Evolutionary conservation across 2,888 invertebrate genomes (phyloP).

Genomic region (Lasioglossum villosulum): DNA sequence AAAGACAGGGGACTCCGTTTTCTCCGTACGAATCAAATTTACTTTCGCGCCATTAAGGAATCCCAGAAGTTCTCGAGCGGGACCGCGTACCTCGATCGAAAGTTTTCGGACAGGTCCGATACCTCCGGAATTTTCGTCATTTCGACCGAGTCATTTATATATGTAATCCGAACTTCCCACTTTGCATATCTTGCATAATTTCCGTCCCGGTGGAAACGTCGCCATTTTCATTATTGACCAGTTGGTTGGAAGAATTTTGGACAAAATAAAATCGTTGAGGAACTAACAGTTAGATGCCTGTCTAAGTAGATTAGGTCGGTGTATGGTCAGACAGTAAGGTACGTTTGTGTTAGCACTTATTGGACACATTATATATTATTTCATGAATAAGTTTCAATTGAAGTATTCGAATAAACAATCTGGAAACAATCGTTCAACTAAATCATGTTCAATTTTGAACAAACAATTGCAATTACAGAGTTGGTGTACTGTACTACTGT

Average conservation of each 20-base stretch:
- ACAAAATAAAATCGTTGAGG: not conserved
- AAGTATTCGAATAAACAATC: not conserved
- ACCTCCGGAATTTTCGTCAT: slow-evolving; percentile 27
- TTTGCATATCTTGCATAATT: not conserved
- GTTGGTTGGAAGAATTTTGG: not conserved
- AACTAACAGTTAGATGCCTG: not conserved
- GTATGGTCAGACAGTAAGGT: too few species aligned
- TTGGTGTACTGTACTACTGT: too few species aligned
- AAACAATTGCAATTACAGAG: too few species aligned
- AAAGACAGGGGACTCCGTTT: slow-evolving; percentile 35
- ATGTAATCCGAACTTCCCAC: not conserved
- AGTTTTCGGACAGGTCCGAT: slow-evolving; percentile 19
- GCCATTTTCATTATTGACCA: not conserved
- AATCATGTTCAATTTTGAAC: too few species aligned
- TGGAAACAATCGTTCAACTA: too few species aligned
- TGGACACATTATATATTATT: not conserved
- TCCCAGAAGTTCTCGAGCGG: slow-evolving; percentile 35
- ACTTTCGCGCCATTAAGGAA: slow-evolving; percentile 52
- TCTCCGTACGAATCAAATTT: slow-evolving; percentile 34
- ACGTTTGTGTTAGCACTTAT: not conserved
- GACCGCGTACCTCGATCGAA: slow-evolving; percentile 10
- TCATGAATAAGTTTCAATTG: not conserved
- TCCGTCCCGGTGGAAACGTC: not conserved
- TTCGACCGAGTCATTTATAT: slow-evolving; percentile 4
- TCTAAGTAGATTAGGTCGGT: not conserved